Conservation (phyloP, 1,140 invertebrate species). For the Drosophila pectinifera region DNA sequence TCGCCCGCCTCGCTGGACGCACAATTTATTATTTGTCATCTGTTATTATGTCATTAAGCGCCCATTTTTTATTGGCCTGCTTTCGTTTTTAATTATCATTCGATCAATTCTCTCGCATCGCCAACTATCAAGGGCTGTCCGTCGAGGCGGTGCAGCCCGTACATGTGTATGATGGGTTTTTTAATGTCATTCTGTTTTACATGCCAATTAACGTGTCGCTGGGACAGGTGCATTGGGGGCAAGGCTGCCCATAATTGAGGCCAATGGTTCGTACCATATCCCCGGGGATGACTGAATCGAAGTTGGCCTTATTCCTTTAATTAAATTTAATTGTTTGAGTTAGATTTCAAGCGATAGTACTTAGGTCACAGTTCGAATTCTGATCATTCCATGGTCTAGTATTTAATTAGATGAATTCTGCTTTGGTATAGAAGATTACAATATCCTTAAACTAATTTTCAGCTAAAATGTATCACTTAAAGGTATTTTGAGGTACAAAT, state of each 20-base stretch:
- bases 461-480: no score
- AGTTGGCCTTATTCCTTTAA: no score
- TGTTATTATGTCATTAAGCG: conserved; percentile 81
- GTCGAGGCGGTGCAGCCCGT: background rate
- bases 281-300: no score
- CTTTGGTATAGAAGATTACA: no score
- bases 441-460: no score
- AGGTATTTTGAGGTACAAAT: no score
- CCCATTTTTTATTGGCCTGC: conserved; percentile 63
- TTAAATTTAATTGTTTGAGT: no score
- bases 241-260: conserved; percentile 11
- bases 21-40: conserved; percentile 83
- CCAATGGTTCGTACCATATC: background rate
- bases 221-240: conserved; percentile 26
- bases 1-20: conserved; percentile 38
- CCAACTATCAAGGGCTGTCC: conserved; percentile 19
- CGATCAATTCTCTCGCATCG: conserved; percentile 58
- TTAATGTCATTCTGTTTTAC: conserved; percentile 66
- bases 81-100: conserved; percentile 81
- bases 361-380: no score
- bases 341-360: no score
- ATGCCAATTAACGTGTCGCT: conserved; percentile 73
- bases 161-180: conserved; percentile 29
- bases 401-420: no score
- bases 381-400: no score